Conservation (phyloP, 2,888 invertebrate species). For the Villa cingulata region DNA sequence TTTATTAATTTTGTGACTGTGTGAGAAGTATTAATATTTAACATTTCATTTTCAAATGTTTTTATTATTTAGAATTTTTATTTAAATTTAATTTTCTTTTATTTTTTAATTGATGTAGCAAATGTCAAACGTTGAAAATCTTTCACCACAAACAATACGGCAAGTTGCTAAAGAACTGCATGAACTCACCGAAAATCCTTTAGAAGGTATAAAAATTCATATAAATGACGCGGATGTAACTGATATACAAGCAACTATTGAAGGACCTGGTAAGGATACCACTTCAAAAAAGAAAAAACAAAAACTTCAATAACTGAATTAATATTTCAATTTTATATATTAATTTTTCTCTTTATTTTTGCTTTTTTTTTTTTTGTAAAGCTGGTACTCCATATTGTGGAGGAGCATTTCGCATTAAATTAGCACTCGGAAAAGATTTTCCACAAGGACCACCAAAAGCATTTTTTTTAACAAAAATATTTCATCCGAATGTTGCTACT, state of each 20-base stretch:
- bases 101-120: conserved; percentile 25
- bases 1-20: too few relatives aligned
- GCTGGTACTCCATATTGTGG: conserved; percentile 86
- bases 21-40: too few relatives aligned
- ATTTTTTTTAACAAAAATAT: conserved; percentile 86
- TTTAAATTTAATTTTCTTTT: background rate
- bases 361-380: conserved; percentile 21
- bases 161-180: conserved; percentile 80
- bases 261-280: conserved; percentile 60
- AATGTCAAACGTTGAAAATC: conserved; percentile 88
- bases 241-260: conserved; percentile 82
- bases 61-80: too few relatives aligned
- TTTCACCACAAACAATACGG: conserved; percentile 83
- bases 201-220: conserved; percentile 81
- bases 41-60: too few relatives aligned
- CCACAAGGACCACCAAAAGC: conserved; percentile 87
- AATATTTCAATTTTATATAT: too few relatives aligned
- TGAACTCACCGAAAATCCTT: conserved; percentile 65
- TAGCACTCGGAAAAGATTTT: conserved; percentile 84
- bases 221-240: conserved; percentile 88
- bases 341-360: background rate
- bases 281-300: too few relatives aligned
- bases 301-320: too few relatives aligned
- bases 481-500: conserved; percentile 89
- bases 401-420: conserved; percentile 78